Evolutionary conservation across 2,113 vertebrate species (phyloP).

Genomic region (Baryphthengus martii): DNA sequence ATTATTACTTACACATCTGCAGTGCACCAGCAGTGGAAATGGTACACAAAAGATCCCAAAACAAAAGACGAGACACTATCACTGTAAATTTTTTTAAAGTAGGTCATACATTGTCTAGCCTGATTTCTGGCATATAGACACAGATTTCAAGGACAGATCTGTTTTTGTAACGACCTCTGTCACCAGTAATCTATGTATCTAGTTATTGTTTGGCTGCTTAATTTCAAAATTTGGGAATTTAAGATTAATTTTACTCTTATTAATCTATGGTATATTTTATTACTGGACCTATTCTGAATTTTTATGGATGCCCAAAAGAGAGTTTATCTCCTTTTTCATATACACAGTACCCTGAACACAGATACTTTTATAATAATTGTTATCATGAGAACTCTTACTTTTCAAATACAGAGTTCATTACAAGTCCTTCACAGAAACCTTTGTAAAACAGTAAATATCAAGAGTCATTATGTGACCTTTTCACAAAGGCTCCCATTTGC

Average conservation of each 20-base stretch:
- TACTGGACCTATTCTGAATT: neutral
- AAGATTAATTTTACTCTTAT: neutral
- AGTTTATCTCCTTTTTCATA: neutral
- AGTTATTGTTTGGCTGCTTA: neutral
- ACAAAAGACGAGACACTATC: neutral
- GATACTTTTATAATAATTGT: neutral
- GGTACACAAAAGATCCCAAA: accelerated
- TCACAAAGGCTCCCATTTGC: neutral
- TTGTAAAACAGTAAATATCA: neutral
- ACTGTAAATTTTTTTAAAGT: neutral
- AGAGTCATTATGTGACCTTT: neutral
- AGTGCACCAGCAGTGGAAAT: neutral
- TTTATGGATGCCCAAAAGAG: neutral
- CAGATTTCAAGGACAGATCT: neutral
- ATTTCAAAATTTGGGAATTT: neutral
- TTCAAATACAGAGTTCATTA: neutral
- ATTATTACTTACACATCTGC: neutral
- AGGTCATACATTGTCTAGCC: neutral
- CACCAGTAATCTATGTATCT: neutral
- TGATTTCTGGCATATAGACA: neutral
- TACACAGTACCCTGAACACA: neutral
- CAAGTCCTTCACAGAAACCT: neutral
- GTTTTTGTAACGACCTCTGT: neutral
- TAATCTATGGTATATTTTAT: neutral
- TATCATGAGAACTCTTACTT: neutral